Evolutionary conservation across 1,140 invertebrate genomes (phyloP), one percentile per base, ranked within the genome.

Genomic region (Apis dorsata): DNA sequence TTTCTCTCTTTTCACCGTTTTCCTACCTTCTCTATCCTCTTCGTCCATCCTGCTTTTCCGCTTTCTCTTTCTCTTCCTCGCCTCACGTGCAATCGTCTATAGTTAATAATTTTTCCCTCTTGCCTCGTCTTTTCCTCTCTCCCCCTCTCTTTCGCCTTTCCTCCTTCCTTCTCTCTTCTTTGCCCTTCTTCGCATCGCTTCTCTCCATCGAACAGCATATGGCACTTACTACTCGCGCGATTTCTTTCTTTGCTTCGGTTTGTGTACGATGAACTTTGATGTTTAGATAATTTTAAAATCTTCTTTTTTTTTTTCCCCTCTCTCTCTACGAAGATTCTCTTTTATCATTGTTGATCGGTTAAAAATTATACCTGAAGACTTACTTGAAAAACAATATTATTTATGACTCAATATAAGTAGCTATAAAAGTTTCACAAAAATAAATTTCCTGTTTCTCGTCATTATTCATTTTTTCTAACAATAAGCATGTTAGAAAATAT

Each of bases 1-100:
- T 79, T 53, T 80, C 78, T 85, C 83, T 85, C 71, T 79, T 75
- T 89, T 83, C 74, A 71, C 2, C 70, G 28, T 57, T 80, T 57
- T 73, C 62, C 73, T 82, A 70, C 81, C 84, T 88, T 85, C 19
- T 34, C 53, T 44, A 49, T 57, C 73, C 53, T 53, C 51, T 68
- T 70, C 69, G 28, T 51, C 82, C 34, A 5, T 66, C 44, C 68
- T 73, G 10, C 70, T 60, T 75, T 71, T 34, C 59, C 59, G 68
- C 60, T 83, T 44, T 74, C 65, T 73, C 15, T 68, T 21, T 76
- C 85, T 74, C 80, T 65, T 34, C 28, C 28, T 65, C 24, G 10
- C 28, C 63, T 19, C 63, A 44, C 44, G 79, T 4, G n/a, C 68
- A 15, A 80, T 68, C 21, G 4, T 53, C 21, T 74, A 55, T 65